These are phyloP conservation scores for Nyctibius grandis DNA, from an alignment of 2,797 vertebrate genomes.

Conservation along the genomic window DNA sequence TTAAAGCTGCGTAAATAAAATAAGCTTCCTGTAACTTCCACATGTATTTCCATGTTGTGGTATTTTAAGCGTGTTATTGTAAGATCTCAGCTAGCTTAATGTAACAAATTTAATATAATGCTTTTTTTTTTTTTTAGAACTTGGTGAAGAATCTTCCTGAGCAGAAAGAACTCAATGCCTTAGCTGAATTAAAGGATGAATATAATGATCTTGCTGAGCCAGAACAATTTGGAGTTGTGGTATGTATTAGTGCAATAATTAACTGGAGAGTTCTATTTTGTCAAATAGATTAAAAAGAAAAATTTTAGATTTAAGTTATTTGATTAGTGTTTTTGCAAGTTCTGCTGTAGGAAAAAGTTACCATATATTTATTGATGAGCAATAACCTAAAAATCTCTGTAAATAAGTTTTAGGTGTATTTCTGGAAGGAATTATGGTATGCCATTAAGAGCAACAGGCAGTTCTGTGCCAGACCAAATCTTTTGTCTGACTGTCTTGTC, in stretches of 20 bases:
- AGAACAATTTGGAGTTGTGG: conserved; percentile 97
- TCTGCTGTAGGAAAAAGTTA: background rate
- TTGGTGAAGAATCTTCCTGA: conserved; percentile 97
- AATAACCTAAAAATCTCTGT: background rate
- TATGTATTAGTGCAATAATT: conserved; percentile 73
- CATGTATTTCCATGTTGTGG: background rate
- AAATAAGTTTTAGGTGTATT: background rate
- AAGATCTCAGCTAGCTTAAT: background rate
- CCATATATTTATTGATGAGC: background rate
- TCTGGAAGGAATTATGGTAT: background rate
- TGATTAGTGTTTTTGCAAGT: background rate
- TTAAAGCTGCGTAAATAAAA: background rate
- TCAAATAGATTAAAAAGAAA: background rate
- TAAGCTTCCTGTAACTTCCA: background rate
- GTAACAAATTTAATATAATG: background rate
- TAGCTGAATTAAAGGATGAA: conserved; percentile 90
- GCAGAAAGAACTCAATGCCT: conserved; percentile 89
- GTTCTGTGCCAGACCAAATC: conserved; percentile 19
- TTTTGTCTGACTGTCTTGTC: background rate
- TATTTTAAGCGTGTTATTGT: background rate
- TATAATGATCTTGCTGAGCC: conserved; percentile 94
- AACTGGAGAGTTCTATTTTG: background rate
- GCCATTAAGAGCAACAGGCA: conserved; percentile 46
- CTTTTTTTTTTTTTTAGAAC: conserved; percentile 80
- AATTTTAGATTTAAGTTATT: background rate